Evolutionary conservation across 2,113 vertebrate species (phyloP).

Genomic region (Hippocampus mohnikei): DNA sequence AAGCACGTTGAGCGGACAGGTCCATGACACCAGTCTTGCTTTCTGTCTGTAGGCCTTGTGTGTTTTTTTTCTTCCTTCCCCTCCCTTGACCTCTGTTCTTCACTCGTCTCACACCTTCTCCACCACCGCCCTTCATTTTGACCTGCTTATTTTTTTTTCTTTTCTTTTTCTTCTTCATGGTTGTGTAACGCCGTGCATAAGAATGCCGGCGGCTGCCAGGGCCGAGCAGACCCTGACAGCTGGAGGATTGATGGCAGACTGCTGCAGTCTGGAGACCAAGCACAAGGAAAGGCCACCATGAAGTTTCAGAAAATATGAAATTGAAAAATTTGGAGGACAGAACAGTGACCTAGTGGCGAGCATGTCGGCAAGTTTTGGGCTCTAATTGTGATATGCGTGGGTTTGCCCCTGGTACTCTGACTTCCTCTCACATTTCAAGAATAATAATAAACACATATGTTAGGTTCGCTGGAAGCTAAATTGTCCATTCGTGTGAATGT

Average conservation of each 20-base stretch:
- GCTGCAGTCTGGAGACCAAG: slow-evolving; percentile 49
- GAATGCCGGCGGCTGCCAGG: slow-evolving; percentile 38
- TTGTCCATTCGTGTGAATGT: too few species aligned
- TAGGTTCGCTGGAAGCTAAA: too few species aligned
- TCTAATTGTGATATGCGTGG: neutral
- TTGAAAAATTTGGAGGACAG: neutral
- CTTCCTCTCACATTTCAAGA: neutral
- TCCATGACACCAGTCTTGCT: neutral
- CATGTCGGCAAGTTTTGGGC: neutral
- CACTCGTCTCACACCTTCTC: slow-evolving; percentile 32
- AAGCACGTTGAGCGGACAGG: neutral
- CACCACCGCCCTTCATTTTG: slow-evolving; percentile 20
- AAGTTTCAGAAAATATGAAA: neutral
- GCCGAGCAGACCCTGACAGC: slow-evolving; percentile 46
- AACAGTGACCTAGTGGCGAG: neutral
- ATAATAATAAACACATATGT: neutral
- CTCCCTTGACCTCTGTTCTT: slow-evolving; percentile 21
- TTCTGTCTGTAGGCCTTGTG: neutral
- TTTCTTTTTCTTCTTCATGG: neutral
- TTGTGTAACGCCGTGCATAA: slow-evolving; percentile 49
- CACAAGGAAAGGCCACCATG: neutral
- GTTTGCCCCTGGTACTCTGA: neutral
- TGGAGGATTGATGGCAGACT: slow-evolving; percentile 50
- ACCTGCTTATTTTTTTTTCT: slow-evolving; percentile 10
- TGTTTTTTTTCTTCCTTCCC: neutral